A percentile compares a stretch with the other conserved stretches of the same genome.
Evolutionary conservation across 2,888 invertebrate species (phyloP).

Genomic region (Polydesmus complanatus): DNA sequence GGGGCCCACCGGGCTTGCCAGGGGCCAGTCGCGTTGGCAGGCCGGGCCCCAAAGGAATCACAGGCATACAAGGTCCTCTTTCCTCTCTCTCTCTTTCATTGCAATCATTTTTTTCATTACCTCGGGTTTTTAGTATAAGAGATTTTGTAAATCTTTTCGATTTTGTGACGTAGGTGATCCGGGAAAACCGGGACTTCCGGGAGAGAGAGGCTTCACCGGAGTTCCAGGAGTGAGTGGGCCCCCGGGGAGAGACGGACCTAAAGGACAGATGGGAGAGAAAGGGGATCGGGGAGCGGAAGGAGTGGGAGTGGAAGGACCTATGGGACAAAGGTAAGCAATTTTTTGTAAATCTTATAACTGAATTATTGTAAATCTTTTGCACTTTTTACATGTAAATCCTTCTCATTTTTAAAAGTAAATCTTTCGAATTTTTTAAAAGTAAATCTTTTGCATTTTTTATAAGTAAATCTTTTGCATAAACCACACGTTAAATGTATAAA

Average conservation of each 20-base stretch:
- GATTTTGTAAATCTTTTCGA: not conserved
- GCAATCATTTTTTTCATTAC: too few species aligned
- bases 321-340: too few species aligned
- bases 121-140: too few species aligned
- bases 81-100: not conserved
- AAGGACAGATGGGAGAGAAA: conserved; percentile 47
- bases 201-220: conserved; percentile 52
- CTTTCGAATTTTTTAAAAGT: conserved; percentile 1
- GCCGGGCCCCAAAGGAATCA: conserved; percentile 41
- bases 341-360: too few species aligned
- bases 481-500: too few species aligned
- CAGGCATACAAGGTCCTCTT: conserved; percentile 43
- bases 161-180: conserved; percentile 40
- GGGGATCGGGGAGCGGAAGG: conserved; percentile 45
- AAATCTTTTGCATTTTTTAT: too few species aligned
- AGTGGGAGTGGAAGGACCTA: conserved; percentile 54
- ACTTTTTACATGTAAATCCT: too few species aligned
- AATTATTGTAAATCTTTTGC: too few species aligned
- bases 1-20: conserved; percentile 55
- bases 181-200: conserved; percentile 49
- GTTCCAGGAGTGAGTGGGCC: conserved; percentile 46
- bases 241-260: conserved; percentile 44
- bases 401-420: not conserved
- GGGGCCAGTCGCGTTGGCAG: conserved; percentile 40
- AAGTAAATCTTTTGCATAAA: too few species aligned